Percentiles rank a stretch among this genome's conserved stretches.
These are phyloP conservation scores for Laodelphax striatellus DNA, from an alignment of 1,140 invertebrate species.

Conservation along the genomic window DNA sequence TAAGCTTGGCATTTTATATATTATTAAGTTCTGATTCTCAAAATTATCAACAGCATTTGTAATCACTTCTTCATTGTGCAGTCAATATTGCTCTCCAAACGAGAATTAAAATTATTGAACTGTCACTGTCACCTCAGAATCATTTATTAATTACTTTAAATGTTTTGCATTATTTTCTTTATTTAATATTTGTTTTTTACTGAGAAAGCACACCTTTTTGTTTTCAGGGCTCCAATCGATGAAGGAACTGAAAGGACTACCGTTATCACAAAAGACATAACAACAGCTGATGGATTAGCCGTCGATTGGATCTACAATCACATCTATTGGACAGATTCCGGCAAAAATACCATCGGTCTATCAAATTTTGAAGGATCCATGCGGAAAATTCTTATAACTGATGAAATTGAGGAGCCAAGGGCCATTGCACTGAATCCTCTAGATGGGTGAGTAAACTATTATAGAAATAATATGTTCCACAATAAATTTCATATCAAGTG, in stretches of 20 bases:
- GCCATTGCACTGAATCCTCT: slow-evolving; percentile 90
- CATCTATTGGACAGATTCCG: slow-evolving; percentile 92
- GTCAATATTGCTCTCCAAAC: no score
- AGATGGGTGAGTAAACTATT: slow-evolving; percentile 61
- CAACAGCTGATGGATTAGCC: slow-evolving; percentile 61
- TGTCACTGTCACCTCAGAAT: no score
- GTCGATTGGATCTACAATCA: slow-evolving; percentile 79
- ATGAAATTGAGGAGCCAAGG: slow-evolving; percentile 81
- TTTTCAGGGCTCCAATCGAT: slow-evolving; percentile 70
- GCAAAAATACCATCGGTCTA: slow-evolving; percentile 80
- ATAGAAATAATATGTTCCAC: no score
- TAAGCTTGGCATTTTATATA: no score
- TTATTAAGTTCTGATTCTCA: no score
- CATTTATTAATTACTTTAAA: no score
- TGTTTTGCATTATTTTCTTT: no score
- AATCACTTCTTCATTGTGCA: no score
- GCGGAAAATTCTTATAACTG: slow-evolving; percentile 73
- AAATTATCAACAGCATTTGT: no score
- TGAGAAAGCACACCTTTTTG: not conserved
- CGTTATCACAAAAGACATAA: slow-evolving; percentile 69
- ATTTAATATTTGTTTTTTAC: no score
- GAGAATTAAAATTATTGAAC: no score
- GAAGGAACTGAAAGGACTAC: slow-evolving; percentile 73
- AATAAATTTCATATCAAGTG: no score
- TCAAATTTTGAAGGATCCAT: slow-evolving; percentile 81